A percentile compares a stretch with the other conserved stretches of the same genome.
phyloP scores from a whole-genome alignment of 2,888 invertebrate genomes.

The Aleiodes testaceus region DNA sequence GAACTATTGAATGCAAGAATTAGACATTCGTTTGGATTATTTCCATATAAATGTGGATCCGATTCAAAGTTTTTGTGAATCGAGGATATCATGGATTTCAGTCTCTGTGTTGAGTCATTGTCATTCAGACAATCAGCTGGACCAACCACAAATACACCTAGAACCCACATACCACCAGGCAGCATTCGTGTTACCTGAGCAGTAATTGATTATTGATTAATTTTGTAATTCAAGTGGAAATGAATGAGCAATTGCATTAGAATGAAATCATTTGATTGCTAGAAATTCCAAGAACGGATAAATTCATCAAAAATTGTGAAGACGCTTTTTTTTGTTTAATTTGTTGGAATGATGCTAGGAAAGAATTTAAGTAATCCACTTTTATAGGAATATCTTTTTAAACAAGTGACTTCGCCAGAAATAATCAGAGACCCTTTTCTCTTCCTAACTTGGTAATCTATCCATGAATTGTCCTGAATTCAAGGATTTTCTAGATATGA shows the following conservation, averaged over 20 bases:
- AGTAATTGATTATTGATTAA: background rate
- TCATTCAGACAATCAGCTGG: slow-evolving; percentile 79
- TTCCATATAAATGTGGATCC: slow-evolving; percentile 79
- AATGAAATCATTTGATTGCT: too few relatives aligned
- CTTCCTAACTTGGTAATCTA: background rate
- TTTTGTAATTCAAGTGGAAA: background rate
- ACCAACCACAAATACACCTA: slow-evolving; percentile 86
- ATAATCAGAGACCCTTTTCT: background rate
- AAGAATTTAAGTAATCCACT: too few relatives aligned
- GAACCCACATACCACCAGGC: slow-evolving; percentile 90
- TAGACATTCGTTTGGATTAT: slow-evolving; percentile 78
- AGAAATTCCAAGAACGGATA: too few relatives aligned
- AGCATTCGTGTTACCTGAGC: slow-evolving; percentile 85
- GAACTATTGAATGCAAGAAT: slow-evolving; percentile 76
- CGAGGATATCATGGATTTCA: slow-evolving; percentile 76
- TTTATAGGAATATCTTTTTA: too few relatives aligned
- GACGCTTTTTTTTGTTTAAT: too few relatives aligned
- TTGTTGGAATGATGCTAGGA: too few relatives aligned
- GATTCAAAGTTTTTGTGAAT: slow-evolving; percentile 76
- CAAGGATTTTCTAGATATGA: background rate
- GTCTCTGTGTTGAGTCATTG: slow-evolving; percentile 75
- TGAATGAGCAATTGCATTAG: background rate
- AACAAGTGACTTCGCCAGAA: too few relatives aligned
- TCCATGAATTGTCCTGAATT: background rate
- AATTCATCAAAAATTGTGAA: too few relatives aligned